Percentiles rank a stretch among this genome's conserved stretches.
Evolutionary conservation across 1,140 invertebrate species (phyloP).

Genomic region (Meloidogyne chitwoodi): DNA sequence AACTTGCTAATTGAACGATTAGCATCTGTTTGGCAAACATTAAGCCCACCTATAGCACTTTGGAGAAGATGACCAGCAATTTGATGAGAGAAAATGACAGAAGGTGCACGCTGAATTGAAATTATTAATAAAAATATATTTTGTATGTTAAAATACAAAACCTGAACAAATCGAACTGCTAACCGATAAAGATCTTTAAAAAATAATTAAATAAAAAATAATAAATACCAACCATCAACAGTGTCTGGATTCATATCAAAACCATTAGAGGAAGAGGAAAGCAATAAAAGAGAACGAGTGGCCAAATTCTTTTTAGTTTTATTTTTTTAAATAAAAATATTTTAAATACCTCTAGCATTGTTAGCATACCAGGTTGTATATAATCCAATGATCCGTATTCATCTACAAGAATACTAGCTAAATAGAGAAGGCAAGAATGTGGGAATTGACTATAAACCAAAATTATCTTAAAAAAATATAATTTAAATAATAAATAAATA

Average conservation of each 20-base stretch:
- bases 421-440: conserved; percentile 89
- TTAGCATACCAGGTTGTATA: conserved; percentile 72
- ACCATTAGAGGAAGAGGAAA: conserved; percentile 68
- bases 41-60: conserved; percentile 75
- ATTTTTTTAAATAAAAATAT: neutral
- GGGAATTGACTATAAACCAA: conserved; percentile 75
- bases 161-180: conserved; percentile 68
- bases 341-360: conserved; percentile 70
- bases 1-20: conserved; percentile 64
- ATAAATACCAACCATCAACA: conserved; percentile 73
- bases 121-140: conserved; percentile 67
- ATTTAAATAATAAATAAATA: neutral
- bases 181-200: conserved; percentile 78
- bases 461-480: conserved; percentile 69
- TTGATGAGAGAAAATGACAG: conserved; percentile 73
- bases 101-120: conserved; percentile 69
- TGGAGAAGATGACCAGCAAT: conserved; percentile 73
- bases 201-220: neutral
- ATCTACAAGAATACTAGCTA: conserved; percentile 89
- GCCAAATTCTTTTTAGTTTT: conserved; percentile 70
- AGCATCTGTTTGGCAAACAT: conserved; percentile 87
- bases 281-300: conserved; percentile 77
- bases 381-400: conserved; percentile 75
- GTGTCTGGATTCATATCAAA: conserved; percentile 89
- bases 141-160: neutral